Percentiles rank a stretch among this genome's conserved stretches.
Evolutionary conservation across 2,888 invertebrate species (phyloP).

Genomic region (Nomada hirtipes): DNA sequence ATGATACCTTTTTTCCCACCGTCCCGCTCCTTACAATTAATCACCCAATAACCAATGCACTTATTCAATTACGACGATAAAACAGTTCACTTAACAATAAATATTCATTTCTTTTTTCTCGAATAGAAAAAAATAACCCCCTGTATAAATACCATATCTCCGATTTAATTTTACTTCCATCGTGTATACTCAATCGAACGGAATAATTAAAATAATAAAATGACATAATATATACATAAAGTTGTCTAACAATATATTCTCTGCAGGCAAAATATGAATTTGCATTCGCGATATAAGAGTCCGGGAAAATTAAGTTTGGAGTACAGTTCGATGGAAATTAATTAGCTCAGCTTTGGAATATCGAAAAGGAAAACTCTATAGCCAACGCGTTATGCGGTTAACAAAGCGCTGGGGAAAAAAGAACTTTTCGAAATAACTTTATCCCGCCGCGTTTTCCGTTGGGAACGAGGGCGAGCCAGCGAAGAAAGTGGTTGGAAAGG

Average conservation of each 20-base stretch:
- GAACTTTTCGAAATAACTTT: constrained; percentile 39
- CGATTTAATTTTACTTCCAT: too few relatives aligned
- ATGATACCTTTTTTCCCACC: not conserved
- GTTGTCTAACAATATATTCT: too few relatives aligned
- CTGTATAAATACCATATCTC: too few relatives aligned
- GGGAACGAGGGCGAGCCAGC: constrained; percentile 9
- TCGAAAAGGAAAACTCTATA: not conserved
- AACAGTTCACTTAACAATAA: too few relatives aligned
- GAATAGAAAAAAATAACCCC: too few relatives aligned
- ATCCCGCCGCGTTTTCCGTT: not conserved
- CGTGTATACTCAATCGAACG: too few relatives aligned
- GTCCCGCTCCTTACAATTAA: not conserved
- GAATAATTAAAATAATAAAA: too few relatives aligned
- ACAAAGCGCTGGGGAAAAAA: not conserved
- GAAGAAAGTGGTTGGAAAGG: not conserved
- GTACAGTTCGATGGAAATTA: too few relatives aligned
- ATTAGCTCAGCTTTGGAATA: not conserved
- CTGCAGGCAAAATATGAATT: not conserved
- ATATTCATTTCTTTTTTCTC: too few relatives aligned
- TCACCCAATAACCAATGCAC: not conserved
- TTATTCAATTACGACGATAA: too few relatives aligned
- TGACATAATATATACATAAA: too few relatives aligned
- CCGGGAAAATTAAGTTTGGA: too few relatives aligned
- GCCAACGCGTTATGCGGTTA: not conserved
- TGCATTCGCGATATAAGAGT: not conserved